phyloP scores from a whole-genome alignment of 92 coral and sea anemone species.

The Montipora capitata region DNA sequence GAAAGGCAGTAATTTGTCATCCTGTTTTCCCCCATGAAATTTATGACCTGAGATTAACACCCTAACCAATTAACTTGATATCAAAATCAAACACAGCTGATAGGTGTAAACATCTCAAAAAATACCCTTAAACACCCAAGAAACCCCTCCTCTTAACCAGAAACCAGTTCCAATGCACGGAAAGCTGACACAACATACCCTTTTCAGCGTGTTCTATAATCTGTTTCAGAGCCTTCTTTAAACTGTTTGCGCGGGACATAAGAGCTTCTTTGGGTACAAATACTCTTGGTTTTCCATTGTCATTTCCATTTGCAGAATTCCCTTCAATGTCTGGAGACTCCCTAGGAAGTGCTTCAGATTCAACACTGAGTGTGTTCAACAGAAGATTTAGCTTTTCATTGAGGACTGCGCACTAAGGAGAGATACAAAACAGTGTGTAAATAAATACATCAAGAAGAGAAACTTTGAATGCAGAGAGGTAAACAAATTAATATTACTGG shows the following conservation, averaged over 20 bases:
- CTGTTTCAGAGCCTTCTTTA: slow-evolving; percentile 96
- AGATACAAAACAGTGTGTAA: neutral
- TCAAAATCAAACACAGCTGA: too few relatives aligned
- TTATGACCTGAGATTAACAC: too few relatives aligned
- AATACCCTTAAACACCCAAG: too few relatives aligned
- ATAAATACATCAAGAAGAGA: too few relatives aligned
- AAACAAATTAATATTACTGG: neutral
- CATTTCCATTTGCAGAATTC: slow-evolving; percentile 62
- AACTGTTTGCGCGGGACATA: slow-evolving; percentile 98
- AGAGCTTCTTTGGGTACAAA: slow-evolving; percentile 97
- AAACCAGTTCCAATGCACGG: too few relatives aligned
- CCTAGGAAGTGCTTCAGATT: slow-evolving; percentile 91
- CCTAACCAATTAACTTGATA: too few relatives aligned
- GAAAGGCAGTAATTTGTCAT: too few relatives aligned
- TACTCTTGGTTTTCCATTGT: slow-evolving; percentile 81
- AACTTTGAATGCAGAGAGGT: too few relatives aligned
- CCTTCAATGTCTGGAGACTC: slow-evolving; percentile 72
- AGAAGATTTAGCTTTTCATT: slow-evolving; percentile 95
- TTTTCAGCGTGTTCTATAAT: slow-evolving; percentile 96
- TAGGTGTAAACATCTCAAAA: too few relatives aligned
- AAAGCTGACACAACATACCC: slow-evolving; percentile 58
- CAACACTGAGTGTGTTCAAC: slow-evolving; percentile 91
- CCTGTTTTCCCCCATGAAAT: too few relatives aligned
- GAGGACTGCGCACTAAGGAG: slow-evolving; percentile 85
- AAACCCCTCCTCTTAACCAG: too few relatives aligned